These are phyloP conservation scores for Merluccius polli DNA, from an alignment of 2,797 vertebrate species.

Conservation along the genomic window DNA sequence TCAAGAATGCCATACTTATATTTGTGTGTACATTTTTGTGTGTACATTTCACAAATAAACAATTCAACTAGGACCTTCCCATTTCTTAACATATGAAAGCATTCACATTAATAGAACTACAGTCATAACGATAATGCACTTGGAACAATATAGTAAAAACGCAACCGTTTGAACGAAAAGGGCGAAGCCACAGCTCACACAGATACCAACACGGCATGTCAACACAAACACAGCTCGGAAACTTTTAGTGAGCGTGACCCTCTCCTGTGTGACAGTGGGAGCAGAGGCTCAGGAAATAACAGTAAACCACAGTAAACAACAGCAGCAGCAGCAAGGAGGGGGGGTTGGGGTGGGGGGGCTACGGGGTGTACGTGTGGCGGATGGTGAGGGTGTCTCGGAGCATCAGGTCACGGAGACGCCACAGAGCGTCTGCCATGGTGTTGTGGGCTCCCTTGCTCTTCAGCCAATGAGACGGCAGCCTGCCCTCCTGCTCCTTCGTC, in stretches of 20 bases:
- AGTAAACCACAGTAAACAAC: not conserved
- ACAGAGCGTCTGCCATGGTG: constrained; percentile 96
- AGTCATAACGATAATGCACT: constrained; percentile 42
- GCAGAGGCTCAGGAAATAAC: constrained; percentile 50
- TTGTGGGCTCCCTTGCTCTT: constrained; percentile 98
- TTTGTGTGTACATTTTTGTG: not conserved
- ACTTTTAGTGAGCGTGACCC: constrained; percentile 59
- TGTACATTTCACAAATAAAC: not conserved
- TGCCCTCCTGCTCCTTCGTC: constrained; percentile 95
- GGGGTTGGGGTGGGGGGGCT: constrained; percentile 70
- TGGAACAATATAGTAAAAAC: constrained; percentile 9
- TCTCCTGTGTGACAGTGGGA: constrained; percentile 60
- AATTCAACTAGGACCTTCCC: not conserved
- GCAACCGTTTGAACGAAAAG: not conserved
- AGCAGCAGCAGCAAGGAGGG: constrained; percentile 59
- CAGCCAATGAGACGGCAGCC: constrained; percentile 96
- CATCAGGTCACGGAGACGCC: constrained; percentile 97
- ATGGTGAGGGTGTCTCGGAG: constrained; percentile 94
- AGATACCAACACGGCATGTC: constrained; percentile 8
- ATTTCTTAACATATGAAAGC: constrained; percentile 65
- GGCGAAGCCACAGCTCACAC: not conserved
- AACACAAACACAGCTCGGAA: constrained; percentile 45
- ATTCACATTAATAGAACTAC: constrained; percentile 59
- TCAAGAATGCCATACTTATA: not conserved
- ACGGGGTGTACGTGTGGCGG: constrained; percentile 87